Percentiles rank a stretch among this genome's conserved stretches.
phyloP scores from a whole-genome alignment of 2,113 vertebrate species.

The Columbina picui region DNA sequence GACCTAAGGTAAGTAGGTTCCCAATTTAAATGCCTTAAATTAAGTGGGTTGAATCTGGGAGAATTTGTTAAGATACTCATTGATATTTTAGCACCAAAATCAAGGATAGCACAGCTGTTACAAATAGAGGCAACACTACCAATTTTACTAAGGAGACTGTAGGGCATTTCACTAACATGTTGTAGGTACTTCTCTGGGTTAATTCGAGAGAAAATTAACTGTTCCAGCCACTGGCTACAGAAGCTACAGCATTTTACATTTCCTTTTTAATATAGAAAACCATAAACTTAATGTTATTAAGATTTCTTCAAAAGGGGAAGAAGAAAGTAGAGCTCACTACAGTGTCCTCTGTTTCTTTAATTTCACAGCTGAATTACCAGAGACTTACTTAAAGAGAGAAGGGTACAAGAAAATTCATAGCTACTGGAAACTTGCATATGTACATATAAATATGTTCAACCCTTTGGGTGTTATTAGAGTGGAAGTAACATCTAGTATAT shows the following conservation, averaged over 20 bases:
- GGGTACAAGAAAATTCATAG: background rate
- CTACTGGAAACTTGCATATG: background rate
- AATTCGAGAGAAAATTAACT: background rate
- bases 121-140: background rate
- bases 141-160: background rate
- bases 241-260: background rate
- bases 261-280: background rate
- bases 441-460: constrained; percentile 27
- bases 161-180: background rate
- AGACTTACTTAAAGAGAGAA: background rate
- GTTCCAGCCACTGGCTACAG: background rate
- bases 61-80: background rate
- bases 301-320: background rate
- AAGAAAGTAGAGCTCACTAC: background rate
- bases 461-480: constrained; percentile 28
- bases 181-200: background rate
- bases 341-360: background rate
- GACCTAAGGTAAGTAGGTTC: background rate
- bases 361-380: constrained; percentile 57
- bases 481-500: background rate
- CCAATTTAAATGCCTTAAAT: background rate
- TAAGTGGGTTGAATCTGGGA: background rate
- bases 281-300: constrained; percentile 12
- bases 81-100: background rate
- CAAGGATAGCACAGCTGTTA: background rate